phyloP scores from a whole-genome alignment of 1,140 invertebrate genomes.

The Aricia agestis region DNA sequence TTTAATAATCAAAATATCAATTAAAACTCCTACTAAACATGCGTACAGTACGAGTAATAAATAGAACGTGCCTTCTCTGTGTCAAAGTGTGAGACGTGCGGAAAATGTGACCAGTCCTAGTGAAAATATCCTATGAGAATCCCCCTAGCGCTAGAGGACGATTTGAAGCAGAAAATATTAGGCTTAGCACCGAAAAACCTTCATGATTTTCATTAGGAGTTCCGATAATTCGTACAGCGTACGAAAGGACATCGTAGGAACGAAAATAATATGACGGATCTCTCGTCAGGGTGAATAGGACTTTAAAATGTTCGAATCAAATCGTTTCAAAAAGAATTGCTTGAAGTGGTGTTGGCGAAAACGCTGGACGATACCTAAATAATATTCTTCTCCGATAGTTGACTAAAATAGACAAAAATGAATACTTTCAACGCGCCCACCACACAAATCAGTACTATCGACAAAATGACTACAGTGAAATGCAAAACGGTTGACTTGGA shows the following conservation, averaged over 20 bases:
- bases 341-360: constrained; percentile 68
- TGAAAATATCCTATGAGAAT: constrained; percentile 12
- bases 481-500: constrained; percentile 89
- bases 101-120: constrained; percentile 20
- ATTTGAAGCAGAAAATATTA: constrained; percentile 4
- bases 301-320: constrained; percentile 41
- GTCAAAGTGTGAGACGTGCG: constrained; percentile 6
- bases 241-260: background rate
- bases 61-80: constrained; percentile 21
- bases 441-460: constrained; percentile 63
- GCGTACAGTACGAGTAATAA: constrained; percentile 27
- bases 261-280: constrained; percentile 43
- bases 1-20: constrained; percentile 47
- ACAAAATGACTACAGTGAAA: constrained; percentile 74
- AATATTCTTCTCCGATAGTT: background rate
- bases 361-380: constrained; percentile 45
- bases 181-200: background rate
- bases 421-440: constrained; percentile 69
- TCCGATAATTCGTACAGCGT: constrained; percentile 6
- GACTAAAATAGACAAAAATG: constrained; percentile 45
- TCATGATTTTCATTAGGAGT: background rate
- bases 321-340: constrained; percentile 47
- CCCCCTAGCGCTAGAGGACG: constrained; percentile 8
- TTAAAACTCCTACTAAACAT: constrained; percentile 30
- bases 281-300: constrained; percentile 49